Evolutionary conservation across 2,888 invertebrate species (phyloP), one percentile per base, ranked within the genome.

Genomic region (Eilema griseolum): DNA sequence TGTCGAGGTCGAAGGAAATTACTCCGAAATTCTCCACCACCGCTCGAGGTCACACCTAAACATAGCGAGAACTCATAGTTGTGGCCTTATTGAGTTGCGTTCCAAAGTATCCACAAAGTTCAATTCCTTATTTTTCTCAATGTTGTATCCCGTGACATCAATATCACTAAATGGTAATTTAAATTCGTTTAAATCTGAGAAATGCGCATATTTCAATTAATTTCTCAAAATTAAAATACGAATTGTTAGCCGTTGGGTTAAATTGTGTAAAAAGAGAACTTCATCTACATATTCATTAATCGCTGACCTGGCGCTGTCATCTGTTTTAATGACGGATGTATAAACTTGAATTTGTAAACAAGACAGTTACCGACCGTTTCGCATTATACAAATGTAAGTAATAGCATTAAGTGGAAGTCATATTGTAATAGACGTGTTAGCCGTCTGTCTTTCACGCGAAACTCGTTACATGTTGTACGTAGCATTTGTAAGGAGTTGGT

Each of bases 221-320:
- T 64, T 59, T 62, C 60, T 69, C 52, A 31, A 87, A 88, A 92
- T 93, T 93, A 89, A 88, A 90, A 92, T 92, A 91, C 84, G 88
- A 92, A 93, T 91, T 88, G 90, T 88, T 89, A 86, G 88, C 83
- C 89, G 90, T 87, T 86, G 85, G 82, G 89, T 89, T 92, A 86
- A 93, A 93, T 92, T 88, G 92, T 85, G 90, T 88, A 89, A 88
- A 59, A 61, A 61, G 31, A 90, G 84, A 88, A 87, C 83, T 86
- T 81, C 87, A 89, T 92, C 86, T 92, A 86, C 90, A 93, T 93
- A 93, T 93, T 93, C 89, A 93, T 92, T 88, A 90, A 85, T 89
- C 87, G 87, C 75, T 85, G 88, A 87, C 86, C 87, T 84, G 82
- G 73, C 77, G 61, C 74, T 78, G 73, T 80, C 73, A 80, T 79